Evolutionary conservation across 2,797 vertebrate species (phyloP).

Genomic region (Scarus forsteni): DNA sequence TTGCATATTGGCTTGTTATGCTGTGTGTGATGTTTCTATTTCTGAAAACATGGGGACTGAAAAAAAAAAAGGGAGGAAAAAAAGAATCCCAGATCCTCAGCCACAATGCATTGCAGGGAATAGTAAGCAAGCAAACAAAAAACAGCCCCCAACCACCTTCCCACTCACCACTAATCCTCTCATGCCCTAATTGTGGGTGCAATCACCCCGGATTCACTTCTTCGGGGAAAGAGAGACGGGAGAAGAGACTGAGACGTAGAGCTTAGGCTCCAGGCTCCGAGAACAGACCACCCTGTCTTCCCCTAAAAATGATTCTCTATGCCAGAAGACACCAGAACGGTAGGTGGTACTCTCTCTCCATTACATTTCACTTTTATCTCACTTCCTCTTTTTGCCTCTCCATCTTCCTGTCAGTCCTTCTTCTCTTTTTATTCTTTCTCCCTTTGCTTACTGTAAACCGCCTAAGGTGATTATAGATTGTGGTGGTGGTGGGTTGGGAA

Average conservation of each 20-base stretch:
- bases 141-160: slow-evolving; percentile 78
- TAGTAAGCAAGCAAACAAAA: slow-evolving; percentile 66
- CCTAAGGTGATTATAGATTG: slow-evolving; percentile 74
- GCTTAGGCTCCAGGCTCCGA: slow-evolving; percentile 40
- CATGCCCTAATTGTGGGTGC: slow-evolving; percentile 80
- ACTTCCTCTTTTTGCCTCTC: slow-evolving; percentile 69
- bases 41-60: slow-evolving; percentile 59
- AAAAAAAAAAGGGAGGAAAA: background rate
- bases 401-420: slow-evolving; percentile 68
- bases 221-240: slow-evolving; percentile 25
- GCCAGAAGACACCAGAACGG: slow-evolving; percentile 73
- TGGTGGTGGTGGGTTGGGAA: slow-evolving; percentile 59
- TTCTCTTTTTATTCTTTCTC: slow-evolving; percentile 43
- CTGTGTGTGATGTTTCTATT: slow-evolving; percentile 72
- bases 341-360: slow-evolving; percentile 78
- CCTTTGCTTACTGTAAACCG: slow-evolving; percentile 65
- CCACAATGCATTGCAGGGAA: slow-evolving; percentile 58
- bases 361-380: slow-evolving; percentile 77
- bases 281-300: slow-evolving; percentile 70
- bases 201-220: slow-evolving; percentile 75
- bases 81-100: slow-evolving; percentile 35
- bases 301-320: slow-evolving; percentile 58
- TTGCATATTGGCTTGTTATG: slow-evolving; percentile 59
- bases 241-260: slow-evolving; percentile 12
- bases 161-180: slow-evolving; percentile 79